Conservation (phyloP, 2,888 invertebrate species). For the Microdon myrmicae region DNA sequence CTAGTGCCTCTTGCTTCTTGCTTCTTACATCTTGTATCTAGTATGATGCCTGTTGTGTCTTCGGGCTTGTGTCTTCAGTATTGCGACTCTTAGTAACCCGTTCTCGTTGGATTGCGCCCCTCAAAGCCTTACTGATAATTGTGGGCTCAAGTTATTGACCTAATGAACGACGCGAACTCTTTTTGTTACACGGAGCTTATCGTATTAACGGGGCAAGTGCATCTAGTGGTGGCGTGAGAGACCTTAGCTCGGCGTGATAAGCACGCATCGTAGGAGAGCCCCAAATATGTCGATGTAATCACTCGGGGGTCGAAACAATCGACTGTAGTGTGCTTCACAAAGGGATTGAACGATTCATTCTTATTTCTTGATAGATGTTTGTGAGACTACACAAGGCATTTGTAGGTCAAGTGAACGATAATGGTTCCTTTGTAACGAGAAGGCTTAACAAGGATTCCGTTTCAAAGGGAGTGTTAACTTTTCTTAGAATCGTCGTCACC, state of each 20-base stretch:
- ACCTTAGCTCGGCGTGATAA: no score
- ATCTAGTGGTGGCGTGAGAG: no score
- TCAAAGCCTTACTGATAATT: conserved; percentile 24
- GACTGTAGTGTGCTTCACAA: no score
- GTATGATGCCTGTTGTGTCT: conserved; percentile 14
- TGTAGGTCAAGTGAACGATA: conserved; percentile 18
- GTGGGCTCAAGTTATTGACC: conserved; percentile 46
- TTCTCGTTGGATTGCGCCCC: conserved; percentile 21
- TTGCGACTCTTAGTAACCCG: no score
- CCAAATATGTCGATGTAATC: no score
- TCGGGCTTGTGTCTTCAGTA: not conserved
- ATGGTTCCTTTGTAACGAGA: not conserved
- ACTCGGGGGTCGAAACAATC: no score
- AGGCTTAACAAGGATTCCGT: conserved; percentile 1
- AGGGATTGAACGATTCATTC: no score
- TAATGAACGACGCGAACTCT: conserved; percentile 32
- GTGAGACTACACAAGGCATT: no score
- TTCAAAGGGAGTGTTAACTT: not conserved
- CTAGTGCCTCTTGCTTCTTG: no score
- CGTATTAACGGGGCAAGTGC: conserved; percentile 30
- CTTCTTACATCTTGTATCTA: no score
- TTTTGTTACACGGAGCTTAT: conserved; percentile 27
- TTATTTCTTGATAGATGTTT: conserved; percentile 1
- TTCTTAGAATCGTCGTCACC: no score
- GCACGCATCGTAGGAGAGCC: no score